phyloP scores from a whole-genome alignment of 2,888 invertebrate genomes.

The Apotomis betuletana region DNA sequence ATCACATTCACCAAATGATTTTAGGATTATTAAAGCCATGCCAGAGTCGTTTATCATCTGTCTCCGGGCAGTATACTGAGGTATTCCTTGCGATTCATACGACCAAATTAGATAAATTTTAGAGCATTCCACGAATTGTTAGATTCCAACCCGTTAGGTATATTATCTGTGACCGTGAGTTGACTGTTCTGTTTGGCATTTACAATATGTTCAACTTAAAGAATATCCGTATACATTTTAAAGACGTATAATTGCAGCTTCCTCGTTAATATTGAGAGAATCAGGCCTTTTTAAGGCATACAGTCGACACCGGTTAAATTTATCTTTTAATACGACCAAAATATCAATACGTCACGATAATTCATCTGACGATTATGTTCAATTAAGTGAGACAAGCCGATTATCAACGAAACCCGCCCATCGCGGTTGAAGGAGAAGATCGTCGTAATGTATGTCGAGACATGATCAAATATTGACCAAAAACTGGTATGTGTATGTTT shows the following conservation, averaged over 20 bases:
- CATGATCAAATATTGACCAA: slow-evolving; percentile 34
- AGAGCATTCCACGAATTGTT: neutral
- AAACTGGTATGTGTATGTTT: slow-evolving; percentile 25
- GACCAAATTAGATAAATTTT: neutral
- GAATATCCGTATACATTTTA: slow-evolving; percentile 12
- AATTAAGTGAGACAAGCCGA: slow-evolving; percentile 10
- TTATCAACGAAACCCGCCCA: slow-evolving; percentile 27
- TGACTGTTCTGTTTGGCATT: slow-evolving; percentile 18
- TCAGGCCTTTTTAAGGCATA: slow-evolving; percentile 8
- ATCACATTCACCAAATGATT: slow-evolving; percentile 13
- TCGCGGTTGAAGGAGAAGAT: slow-evolving; percentile 29
- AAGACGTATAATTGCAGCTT: slow-evolving; percentile 33
- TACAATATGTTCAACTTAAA: slow-evolving; percentile 1
- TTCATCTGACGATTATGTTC: slow-evolving; percentile 1
- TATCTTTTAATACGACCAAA: slow-evolving; percentile 3
- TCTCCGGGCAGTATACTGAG: neutral
- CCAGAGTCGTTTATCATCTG: slow-evolving; percentile 20
- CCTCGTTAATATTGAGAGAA: slow-evolving; percentile 14
- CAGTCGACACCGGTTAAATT: slow-evolving; percentile 1
- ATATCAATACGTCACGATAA: slow-evolving; percentile 1
- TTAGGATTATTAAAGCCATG: slow-evolving; percentile 22
- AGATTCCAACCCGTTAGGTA: neutral
- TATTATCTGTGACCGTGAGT: slow-evolving; percentile 7
- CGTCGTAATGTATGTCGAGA: slow-evolving; percentile 38
- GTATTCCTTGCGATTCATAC: neutral